Base-by-base conservation (phyloP, 2,113 vertebrate genomes). In the Rhinopomastus cyanomelas region DNA sequence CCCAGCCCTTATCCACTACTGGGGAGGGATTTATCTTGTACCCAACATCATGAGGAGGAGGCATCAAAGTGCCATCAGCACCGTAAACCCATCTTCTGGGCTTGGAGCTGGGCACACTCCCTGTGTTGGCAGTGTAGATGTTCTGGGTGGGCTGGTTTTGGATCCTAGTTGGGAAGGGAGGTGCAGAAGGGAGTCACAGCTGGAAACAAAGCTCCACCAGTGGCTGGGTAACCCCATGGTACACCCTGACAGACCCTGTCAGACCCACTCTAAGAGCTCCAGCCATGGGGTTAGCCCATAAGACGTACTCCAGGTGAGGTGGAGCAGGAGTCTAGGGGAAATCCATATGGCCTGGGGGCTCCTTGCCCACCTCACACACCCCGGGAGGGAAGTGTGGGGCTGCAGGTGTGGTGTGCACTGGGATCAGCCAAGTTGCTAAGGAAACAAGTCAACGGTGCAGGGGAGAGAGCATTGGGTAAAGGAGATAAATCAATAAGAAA, bases 401-500 rank as follows among this genome's bases (percentile, higher is more conserved):
- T 94, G 85, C 95, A 97, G 96, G 97, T 97, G 94, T 96, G 85
- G 87, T 1, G 1, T 22, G 34, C 59, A 59, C 88, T 82, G 95
- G 92, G 91, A 95, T 96, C 20, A 67, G 90, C 87, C 5, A 15
- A 96, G 97, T 98, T 97, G 97, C 97, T 96, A 97, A 90, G 97
- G 97, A 97, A 97, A 97, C 97, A 85, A 96, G 96, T 97, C 95
- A 96, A 96, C 20, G 82, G 52, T 96, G 88, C 34, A 94, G 92
- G 96, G 95, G 94, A 94, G 96, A 95, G 96, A 91, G 93, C 72
- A 53, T 88, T 93, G 96, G 96, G 87, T 88, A 97, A 97, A 96
- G 83, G 96, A 97, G 96, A 97, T 98, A 97, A 97, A 97, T 97
- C 97, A 97, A 97, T 97, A 97, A 97, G 92, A 60, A 68, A 96